These are phyloP conservation scores for Neuroterus valhalla DNA, from an alignment of 1,140 invertebrate species.

Conservation along the genomic window DNA sequence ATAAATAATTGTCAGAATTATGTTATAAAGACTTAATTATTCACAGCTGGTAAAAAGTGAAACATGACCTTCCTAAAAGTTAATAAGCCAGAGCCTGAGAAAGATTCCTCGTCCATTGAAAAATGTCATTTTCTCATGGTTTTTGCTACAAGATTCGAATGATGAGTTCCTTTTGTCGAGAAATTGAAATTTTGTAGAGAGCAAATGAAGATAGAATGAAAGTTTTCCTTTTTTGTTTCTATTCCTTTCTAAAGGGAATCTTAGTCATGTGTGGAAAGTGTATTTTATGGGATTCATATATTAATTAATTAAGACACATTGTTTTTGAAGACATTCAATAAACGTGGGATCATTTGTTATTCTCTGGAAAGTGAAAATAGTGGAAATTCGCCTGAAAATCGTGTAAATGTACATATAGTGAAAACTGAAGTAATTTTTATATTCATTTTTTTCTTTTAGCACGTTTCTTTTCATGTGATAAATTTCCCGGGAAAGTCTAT, in stretches of 20 bases:
- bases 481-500: slow-evolving; percentile 42
- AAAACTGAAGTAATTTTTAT: slow-evolving; percentile 23
- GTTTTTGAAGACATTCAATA: too few species aligned
- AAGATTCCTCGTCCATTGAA: slow-evolving; percentile 25
- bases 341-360: too few species aligned
- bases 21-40: slow-evolving; percentile 30
- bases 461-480: neutral
- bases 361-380: too few species aligned
- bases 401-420: neutral
- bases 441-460: neutral
- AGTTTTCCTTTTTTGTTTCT: neutral
- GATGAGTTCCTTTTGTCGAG: neutral
- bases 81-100: neutral
- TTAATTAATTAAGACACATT: too few species aligned
- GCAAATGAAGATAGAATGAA: neutral
- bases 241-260: too few species aligned
- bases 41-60: slow-evolving; percentile 45
- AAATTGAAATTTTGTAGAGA: neutral
- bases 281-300: too few species aligned
- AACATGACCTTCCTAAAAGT: neutral
- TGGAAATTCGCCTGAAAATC: too few species aligned
- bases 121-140: neutral
- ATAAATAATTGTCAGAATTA: neutral
- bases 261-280: too few species aligned
- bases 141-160: neutral